Evolutionary conservation across 2,888 invertebrate species (phyloP), one percentile per base, ranked within the genome.

Genomic region (Trachelus tabidus): DNA sequence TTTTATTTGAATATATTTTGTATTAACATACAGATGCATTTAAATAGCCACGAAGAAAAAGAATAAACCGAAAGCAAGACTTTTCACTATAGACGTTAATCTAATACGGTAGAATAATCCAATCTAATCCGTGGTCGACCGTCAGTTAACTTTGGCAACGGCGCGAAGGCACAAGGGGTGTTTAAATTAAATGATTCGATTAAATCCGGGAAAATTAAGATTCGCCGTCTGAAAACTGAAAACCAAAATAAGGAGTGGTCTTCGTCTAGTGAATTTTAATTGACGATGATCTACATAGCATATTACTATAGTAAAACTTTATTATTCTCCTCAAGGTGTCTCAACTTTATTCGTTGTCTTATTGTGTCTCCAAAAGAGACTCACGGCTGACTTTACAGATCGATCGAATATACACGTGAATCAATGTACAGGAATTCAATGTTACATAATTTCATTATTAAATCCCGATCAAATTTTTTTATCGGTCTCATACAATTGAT

Each of bases 131-230:
- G 85, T 81, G 85, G 85, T 81, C 77, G 78, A 81, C 84, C 84
- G 89, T 85, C 89, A 84, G 85, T 90, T 89, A 88, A 88, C 87
- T 89, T 87, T 86, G 77, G 83, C 83, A 84, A 83, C 85, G 81
- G 81, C 23, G 77, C 77, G 75, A 77, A 73, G 82, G 79, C 83
- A 87, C 85, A 73, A 71, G 68, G 87, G 89, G 88, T 86, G 87
- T 82, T 87, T 85, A 89, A 90, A 90, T 90, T 87, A 87, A 89
- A 87, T 87, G 89, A 90, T 90, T 89, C 85, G 88, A 90, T 90
- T 89, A 90, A 82, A 85, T 82, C 86, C 85, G 81, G 80, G 83
- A 84, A 86, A 90, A 90, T 89, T 86, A 87, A 88, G 88, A 88
- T 88, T 83, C 85, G 83, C 79, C 81, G 79, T 34, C 71, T 81